Evolutionary conservation across 2,113 vertebrate genomes (phyloP), one percentile per base, ranked within the genome.

Genomic region (Saimiri boliviensis): DNA sequence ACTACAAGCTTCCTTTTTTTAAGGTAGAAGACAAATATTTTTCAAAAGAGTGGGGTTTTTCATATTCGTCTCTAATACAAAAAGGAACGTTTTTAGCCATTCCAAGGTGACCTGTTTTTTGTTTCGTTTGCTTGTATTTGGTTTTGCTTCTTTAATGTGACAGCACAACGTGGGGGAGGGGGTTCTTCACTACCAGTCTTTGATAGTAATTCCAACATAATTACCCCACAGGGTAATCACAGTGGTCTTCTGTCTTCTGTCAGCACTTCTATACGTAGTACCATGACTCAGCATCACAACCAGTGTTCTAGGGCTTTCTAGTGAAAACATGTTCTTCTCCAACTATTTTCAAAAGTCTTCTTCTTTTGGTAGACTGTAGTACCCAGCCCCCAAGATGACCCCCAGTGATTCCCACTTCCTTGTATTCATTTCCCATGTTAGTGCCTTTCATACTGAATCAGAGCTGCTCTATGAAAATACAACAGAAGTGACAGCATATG

Each of bases 291-390:
- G 23, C 17, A 58, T 20, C 58, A 81, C 35, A 70, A 35, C 25
- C 47, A 66, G 14, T 13, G 82, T 58, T 93, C 66, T 27, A 73
- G 35, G 9, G 73, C 35, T 94, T 84, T 49, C n/a, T 32, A 79
- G 13, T 74, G 13, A 94, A 87, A 83, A 76, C 20, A 32, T 30
- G 13, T 58, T 91, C 52, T 68, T n/a, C 14, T 37, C 25, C 23
- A 86, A 89, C 20, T 45, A 45, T 42, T 76, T 95, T 1, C 9
- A 86, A 45, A 97, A 98, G 8, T 25, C 82, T 96, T 52, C 4
- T 89, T 89, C 93, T 93, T 8, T 97, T 30, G 76, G 66, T 20
- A 73, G 66, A 47, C 8, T 76, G 10, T 73, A 20, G 14, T 52
- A 74, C 42, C 14, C 52, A 73, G 47, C 20, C 27, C 88, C 45